A percentile compares a stretch with the other conserved stretches of the same genome.
These are phyloP conservation scores for Trachelus stipa DNA, from an alignment of 2,888 invertebrate genomes.

Conservation along the genomic window DNA sequence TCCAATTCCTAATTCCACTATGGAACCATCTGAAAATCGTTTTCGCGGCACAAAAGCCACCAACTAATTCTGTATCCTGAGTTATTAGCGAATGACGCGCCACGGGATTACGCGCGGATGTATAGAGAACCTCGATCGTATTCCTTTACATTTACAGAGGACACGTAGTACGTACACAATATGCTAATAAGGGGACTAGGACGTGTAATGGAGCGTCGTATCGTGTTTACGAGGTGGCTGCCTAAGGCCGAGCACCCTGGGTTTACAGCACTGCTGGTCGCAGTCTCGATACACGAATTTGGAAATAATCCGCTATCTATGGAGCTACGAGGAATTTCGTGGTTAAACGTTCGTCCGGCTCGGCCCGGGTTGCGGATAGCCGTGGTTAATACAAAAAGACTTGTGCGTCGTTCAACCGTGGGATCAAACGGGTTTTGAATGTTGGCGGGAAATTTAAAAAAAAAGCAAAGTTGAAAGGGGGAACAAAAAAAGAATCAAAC, in stretches of 20 bases:
- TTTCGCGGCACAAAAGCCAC: not conserved
- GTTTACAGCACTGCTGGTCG: not conserved
- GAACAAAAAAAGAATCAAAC: slow-evolving; percentile 33
- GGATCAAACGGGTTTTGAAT: slow-evolving; percentile 4
- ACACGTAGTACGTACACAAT: slow-evolving; percentile 31
- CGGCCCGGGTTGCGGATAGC: not conserved
- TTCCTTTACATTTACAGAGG: not conserved
- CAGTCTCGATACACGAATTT: not conserved
- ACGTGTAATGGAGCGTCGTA: slow-evolving; percentile 35
- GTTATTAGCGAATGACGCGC: not conserved
- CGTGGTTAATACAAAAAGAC: not conserved
- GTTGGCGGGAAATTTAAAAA: slow-evolving; percentile 20
- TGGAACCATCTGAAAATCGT: not conserved
- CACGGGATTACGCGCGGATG: not conserved
- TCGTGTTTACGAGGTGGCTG: slow-evolving; percentile 43
- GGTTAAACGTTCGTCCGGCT: not conserved
- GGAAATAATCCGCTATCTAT: not conserved
- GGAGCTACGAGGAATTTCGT: not conserved
- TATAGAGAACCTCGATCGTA: not conserved
- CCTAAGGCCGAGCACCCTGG: not conserved
- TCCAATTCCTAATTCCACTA: not conserved
- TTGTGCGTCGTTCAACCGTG: not conserved
- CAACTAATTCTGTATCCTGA: not conserved
- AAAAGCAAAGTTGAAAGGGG: slow-evolving; percentile 11
- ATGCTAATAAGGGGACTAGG: slow-evolving; percentile 47